Evolutionary conservation across 2,113 vertebrate species (phyloP).

Genomic region (Xiphophorus couchianus): DNA sequence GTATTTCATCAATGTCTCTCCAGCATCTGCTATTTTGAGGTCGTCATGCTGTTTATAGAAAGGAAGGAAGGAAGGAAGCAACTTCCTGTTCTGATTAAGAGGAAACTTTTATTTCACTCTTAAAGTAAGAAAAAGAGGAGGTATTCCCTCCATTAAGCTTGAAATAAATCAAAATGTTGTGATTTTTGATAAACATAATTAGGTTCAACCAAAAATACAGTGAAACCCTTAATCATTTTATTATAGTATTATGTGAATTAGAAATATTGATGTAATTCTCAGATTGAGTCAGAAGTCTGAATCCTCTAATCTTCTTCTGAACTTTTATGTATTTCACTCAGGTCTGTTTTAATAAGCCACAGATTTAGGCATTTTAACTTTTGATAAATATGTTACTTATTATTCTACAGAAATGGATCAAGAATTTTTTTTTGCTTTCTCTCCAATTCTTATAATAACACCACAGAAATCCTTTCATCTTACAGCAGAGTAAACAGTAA

Average conservation of each 20-base stretch:
- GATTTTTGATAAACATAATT: not conserved
- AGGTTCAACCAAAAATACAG: no score
- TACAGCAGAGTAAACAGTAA: not conserved
- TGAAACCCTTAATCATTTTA: no score
- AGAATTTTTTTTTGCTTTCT: not conserved
- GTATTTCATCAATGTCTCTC: conserved; percentile 48
- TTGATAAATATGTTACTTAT: no score
- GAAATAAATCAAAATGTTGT: conserved; percentile 1
- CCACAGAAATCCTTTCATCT: not conserved
- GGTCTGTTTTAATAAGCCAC: no score
- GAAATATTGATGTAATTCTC: no score
- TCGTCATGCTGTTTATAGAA: conserved; percentile 30
- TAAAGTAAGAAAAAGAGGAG: conserved; percentile 20
- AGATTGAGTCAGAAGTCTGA: no score
- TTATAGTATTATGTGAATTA: no score
- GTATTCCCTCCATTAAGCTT: conserved; percentile 4
- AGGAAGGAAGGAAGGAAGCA: conserved; percentile 12
- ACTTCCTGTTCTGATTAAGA: conserved; percentile 54
- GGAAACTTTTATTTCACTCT: conserved; percentile 19
- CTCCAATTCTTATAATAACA: no score
- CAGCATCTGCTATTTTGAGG: conserved; percentile 61
- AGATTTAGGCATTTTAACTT: no score
- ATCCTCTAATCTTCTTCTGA: no score
- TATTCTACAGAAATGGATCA: no score
- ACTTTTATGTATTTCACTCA: no score